These are phyloP conservation scores for Oncorhynchus clarkii DNA, from an alignment of 2,113 vertebrate species.

Conservation along the genomic window DNA sequence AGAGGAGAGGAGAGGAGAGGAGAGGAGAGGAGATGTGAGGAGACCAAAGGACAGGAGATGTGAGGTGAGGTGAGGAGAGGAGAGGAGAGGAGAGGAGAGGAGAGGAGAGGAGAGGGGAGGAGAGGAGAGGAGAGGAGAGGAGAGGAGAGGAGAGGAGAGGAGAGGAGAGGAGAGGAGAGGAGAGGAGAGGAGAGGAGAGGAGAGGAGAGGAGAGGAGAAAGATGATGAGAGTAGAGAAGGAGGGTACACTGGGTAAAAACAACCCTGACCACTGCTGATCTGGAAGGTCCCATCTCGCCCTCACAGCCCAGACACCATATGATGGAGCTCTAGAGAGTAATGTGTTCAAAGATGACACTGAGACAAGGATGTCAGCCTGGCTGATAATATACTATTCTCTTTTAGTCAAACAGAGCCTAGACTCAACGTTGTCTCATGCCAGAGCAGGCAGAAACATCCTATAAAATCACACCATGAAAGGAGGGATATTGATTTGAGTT, in stretches of 20 bases:
- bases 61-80: not conserved
- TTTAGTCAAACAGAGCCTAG: not conserved
- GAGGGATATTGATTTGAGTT: constrained; percentile 46
- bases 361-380: not conserved
- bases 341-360: not conserved
- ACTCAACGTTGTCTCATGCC: not conserved
- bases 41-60: not conserved
- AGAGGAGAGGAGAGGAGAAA: not conserved
- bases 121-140: not conserved
- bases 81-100: not conserved
- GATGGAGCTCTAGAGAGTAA: not conserved
- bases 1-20: not conserved
- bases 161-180: not conserved
- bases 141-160: not conserved
- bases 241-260: not conserved
- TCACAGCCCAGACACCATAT: not conserved
- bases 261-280: not conserved
- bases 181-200: not conserved
- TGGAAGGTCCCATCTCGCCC: not conserved
- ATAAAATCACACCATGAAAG: constrained; percentile 7
- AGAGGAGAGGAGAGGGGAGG: not conserved
- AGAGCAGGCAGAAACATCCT: not conserved
- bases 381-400: not conserved
- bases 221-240: not conserved
- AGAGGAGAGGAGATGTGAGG: not conserved